These are phyloP conservation scores for Pelmatolapia mariae DNA, from an alignment of 2,113 vertebrate genomes.

Conservation along the genomic window DNA sequence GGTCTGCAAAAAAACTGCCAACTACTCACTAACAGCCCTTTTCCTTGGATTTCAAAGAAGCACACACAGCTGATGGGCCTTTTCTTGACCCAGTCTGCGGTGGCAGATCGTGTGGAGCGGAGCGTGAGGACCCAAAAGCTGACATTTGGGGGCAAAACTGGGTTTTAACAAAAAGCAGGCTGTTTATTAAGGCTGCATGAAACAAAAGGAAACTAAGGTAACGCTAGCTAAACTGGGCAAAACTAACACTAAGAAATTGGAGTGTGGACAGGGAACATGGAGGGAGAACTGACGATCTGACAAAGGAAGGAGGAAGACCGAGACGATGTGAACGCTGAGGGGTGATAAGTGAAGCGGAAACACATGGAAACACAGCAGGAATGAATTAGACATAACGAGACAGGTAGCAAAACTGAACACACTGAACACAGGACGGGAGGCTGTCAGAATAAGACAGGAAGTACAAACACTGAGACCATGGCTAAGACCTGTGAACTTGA, in stretches of 20 bases:
- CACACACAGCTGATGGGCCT: neutral
- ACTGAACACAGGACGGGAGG: neutral
- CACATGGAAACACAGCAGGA: neutral
- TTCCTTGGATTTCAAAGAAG: neutral
- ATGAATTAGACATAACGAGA: neutral
- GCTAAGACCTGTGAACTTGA: neutral
- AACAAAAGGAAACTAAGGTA: neutral
- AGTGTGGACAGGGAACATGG: neutral
- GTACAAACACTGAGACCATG: neutral
- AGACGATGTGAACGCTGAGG: neutral
- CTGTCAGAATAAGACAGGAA: neutral
- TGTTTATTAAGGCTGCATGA: neutral
- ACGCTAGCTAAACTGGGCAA: neutral
- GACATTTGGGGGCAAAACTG: neutral
- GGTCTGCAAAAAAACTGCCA: neutral
- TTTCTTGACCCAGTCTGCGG: neutral
- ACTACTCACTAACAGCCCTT: neutral
- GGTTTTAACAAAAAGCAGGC: neutral
- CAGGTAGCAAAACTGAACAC: neutral
- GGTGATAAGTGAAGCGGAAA: neutral
- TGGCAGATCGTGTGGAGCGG: rapidly evolving
- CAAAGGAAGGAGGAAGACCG: neutral
- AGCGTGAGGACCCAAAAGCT: neutral
- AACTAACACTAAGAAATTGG: neutral
- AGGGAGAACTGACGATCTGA: neutral